Evolutionary conservation across 2,113 vertebrate species (phyloP), one percentile per base, ranked within the genome.

Genomic region (Perccottus glenii): DNA sequence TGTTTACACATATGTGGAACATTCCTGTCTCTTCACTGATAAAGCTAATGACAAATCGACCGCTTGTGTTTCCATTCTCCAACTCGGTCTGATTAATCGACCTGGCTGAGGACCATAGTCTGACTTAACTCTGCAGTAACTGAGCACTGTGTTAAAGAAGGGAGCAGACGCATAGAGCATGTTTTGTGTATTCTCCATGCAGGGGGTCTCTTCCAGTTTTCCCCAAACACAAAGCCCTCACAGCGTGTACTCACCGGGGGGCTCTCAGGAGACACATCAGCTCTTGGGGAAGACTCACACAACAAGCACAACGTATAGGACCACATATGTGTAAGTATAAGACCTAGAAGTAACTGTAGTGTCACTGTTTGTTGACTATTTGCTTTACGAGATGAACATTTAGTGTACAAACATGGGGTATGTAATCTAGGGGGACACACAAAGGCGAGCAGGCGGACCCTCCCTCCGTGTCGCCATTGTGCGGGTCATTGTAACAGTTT

Each of bases 391-490:
- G 50, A 19, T 11, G 50, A 5, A 53, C 73, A 59, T 53, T 77
- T 78, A 76, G 68, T 66, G 64, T 55, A 64, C 74, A 86, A 80
- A 88, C 78, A 70, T 42, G 67, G 48, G 71, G 46, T 59, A 51
- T 83, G 64, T 57, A 67, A 80, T 84, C 58, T 44, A 53, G 64
- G 59, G 5, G 58, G 62, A 70, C 71, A 78, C 84, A 80, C 65
- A 58, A 55, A 73, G 76, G 65, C 65, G 44, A 74, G 15, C 55
- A 50, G 1, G 59, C 77, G 11, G 76, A 77, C 88, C 88, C 92
- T 85, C 92, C 90, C 90, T 81, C 91, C 63, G 74, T 91, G 91
- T 90, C 86, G 38, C 85, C 82, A 90, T 93, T 93, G 88, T 92
- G 35, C 50, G 16, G 4, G 48, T 80, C 87, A 86, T 93, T 93